A percentile compares a stretch with the other conserved stretches of the same genome.
Conservation (phyloP, 1,140 invertebrate genomes). For the Tetramorium simillimum region DNA sequence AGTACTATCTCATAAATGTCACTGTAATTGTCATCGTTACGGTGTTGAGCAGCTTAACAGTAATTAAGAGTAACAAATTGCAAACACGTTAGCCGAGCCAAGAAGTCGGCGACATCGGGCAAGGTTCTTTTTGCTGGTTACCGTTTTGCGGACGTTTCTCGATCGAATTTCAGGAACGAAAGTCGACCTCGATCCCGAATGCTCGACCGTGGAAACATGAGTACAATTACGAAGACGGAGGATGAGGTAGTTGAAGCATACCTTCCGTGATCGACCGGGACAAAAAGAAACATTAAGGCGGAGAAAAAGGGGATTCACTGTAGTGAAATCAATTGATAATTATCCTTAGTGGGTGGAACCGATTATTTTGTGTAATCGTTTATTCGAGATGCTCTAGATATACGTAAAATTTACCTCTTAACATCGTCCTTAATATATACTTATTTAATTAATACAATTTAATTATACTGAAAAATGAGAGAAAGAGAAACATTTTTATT, state of each 20-base stretch:
- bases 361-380: conserved; percentile 48
- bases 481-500: neutral
- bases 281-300: neutral
- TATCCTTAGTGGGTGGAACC: conserved; percentile 12
- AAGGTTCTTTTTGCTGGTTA: conserved; percentile 41
- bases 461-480: neutral
- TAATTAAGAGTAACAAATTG: conserved; percentile 55
- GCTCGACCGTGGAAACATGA: conserved; percentile 41
- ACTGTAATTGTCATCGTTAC: neutral
- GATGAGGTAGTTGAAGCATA: conserved; percentile 31
- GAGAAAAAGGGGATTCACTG: neutral
- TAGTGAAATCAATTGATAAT: conserved; percentile 57
- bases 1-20: neutral
- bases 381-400: neutral
- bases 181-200: conserved; percentile 68
- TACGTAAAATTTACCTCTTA: neutral
- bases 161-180: conserved; percentile 70
- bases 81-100: neutral
- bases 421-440: too few relatives aligned
- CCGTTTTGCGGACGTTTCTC: conserved; percentile 54
- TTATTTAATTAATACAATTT: neutral
- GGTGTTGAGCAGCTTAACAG: neutral
- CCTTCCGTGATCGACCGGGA: conserved; percentile 59
- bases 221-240: conserved; percentile 43
- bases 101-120: conserved; percentile 9